Base-by-base conservation (phyloP, 2,888 invertebrate species). In the Entomobrya multifasciata region DNA sequence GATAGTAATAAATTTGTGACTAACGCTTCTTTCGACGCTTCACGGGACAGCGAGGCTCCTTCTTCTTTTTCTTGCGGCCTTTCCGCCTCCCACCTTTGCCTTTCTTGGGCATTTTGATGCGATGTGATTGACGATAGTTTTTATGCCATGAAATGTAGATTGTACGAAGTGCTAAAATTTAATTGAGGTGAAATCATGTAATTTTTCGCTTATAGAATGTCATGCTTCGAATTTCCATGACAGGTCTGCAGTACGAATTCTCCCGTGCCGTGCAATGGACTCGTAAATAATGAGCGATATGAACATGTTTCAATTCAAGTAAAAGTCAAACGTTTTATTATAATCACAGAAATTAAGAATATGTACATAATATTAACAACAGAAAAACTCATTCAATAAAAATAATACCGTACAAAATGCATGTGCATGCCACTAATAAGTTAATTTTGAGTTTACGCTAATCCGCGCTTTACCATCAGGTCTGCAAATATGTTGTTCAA, bases 1-100 rank as follows among this genome's bases (percentile, higher is more conserved):
- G 44, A 17, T n/a, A 30, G 4, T 17, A 17, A 57, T n/a, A 4
- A 62, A 27, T 36, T 57, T 44, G 74, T 30, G 13, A 36, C 36
- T 85, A 84, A 91, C 91, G 79, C 87, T 90, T 91, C 87, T 90
- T 91, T n/a, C 88, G 80, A 8, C 91, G 89, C 44, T 90, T 89
- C 30, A 91, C 87, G 13, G 91, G 90, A 82, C 91, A 91, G 10
- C 90, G 86, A 5, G 90, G 90, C 44, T 83, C 82, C 86, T 90
- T 90, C 80, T 90, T 90, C 81, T 88, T 88, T 52, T 44, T 44
- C 57, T 70, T 74, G 25, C 87, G 79, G 27, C 87, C 62, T 30
- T 80, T 67, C 57, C 87, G 87, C 79, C 88, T 89, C 55, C 85
- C 82, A 25, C 87, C 88, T 77, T 87, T 88, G 15, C 74, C 79